Base-by-base conservation (phyloP, 2,113 vertebrate species). In the Ictalurus furcatus region DNA sequence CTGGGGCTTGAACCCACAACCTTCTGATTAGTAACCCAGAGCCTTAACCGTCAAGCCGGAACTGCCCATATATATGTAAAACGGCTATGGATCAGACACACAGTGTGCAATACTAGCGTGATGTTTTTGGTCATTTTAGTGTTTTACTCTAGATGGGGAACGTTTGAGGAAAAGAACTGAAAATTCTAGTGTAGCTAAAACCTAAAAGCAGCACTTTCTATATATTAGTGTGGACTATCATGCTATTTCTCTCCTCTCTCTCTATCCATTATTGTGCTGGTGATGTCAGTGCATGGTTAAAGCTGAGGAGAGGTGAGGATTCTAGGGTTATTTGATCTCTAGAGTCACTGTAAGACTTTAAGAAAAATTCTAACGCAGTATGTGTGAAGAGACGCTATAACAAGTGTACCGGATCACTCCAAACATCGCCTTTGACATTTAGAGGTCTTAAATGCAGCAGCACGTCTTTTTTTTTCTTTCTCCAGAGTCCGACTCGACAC, bases 201-300 rank as follows among this genome's bases (percentile, higher is more conserved):
- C 78, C 16, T 80, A 80, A 79, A 28, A 79, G 78, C 78, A 54
- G 6, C 14, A 54, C 48, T 40, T 76, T 52, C 34, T 14, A 78
- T 48, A 48, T 25, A 11, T 79, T 79, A 79, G 25, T 79, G 5
- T 52, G 12, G 40, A 76, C 30, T 1, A 25, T 9, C 28, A 30
- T 19, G 61, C 82, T 90, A 78, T 71, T 73, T 52, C 76, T 78
- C 25, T 63, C 48, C 52, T 25, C 34, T 61, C 59, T 88, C 79
- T 58, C 54, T 34, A 34, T 40, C 90, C 88, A 90, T 94, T 91
- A 91, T 89, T 59, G 90, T 90, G 83, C 76, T 85, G 88, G 80
- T 89, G 78, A 90, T 92, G 90, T 91, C 74, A 83, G 44, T 48
- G 44, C 44, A 80, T 34, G 92, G 74, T 48, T 78, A 78, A 78